phyloP scores from a whole-genome alignment of 2,888 invertebrate species.

The Endomychus coccineus region DNA sequence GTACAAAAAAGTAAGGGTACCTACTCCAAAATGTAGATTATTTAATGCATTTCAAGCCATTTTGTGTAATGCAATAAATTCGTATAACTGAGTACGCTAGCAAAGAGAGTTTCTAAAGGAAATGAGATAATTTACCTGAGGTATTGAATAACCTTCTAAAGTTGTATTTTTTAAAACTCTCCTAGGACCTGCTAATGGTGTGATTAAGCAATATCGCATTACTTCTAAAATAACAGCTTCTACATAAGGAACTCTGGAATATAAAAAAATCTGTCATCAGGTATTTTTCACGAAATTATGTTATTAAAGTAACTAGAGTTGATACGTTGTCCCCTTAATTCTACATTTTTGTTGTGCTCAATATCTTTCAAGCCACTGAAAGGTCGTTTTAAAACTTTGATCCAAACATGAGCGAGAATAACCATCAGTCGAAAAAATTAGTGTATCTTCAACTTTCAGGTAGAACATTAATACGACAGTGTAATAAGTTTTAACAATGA shows the following conservation, averaged over 20 bases:
- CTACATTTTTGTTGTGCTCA: no score
- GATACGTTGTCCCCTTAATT: no score
- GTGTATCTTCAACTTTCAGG: no score
- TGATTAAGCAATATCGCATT: conserved; percentile 43
- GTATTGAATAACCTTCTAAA: conserved; percentile 48
- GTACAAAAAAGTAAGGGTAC: no score
- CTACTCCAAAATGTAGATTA: conserved; percentile 6
- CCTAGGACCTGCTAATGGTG: conserved; percentile 46
- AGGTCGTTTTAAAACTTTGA: no score
- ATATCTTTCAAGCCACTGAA: no score
- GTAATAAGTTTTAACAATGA: no score
- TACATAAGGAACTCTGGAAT: conserved; percentile 46
- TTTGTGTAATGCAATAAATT: conserved; percentile 2
- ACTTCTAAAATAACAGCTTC: conserved; percentile 51
- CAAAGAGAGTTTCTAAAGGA: not conserved
- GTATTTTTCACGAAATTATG: no score
- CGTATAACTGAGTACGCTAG: not conserved
- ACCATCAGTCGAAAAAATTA: no score
- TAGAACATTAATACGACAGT: no score
- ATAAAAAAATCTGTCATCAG: conserved; percentile 2
- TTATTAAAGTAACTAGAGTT: no score
- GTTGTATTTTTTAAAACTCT: conserved; percentile 48
- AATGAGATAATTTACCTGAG: conserved; percentile 31
- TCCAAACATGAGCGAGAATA: no score
- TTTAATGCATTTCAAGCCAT: not conserved